Conservation (phyloP, 2,888 invertebrate species). For the Synergus gifuensis region DNA sequence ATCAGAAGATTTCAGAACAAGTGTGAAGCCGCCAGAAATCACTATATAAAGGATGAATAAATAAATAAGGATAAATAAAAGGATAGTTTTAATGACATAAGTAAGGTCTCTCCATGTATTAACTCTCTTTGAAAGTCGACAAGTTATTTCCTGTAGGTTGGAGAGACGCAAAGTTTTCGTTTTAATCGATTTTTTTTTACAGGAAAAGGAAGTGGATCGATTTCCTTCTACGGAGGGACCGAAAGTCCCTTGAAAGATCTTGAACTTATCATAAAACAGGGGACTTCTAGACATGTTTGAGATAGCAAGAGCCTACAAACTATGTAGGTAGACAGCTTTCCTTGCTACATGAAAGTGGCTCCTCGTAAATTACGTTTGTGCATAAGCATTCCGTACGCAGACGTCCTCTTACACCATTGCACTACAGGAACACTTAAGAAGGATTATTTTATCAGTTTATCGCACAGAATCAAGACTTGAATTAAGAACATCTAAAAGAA, state of each 20-base stretch:
- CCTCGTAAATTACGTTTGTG: too few species aligned
- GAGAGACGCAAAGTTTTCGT: background rate
- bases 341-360: background rate
- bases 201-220: background rate
- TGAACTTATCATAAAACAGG: constrained; percentile 13
- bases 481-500: too few species aligned
- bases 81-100: too few species aligned
- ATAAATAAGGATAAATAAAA: too few species aligned
- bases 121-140: background rate
- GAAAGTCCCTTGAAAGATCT: constrained; percentile 18
- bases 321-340: constrained; percentile 18
- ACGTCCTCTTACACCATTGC: background rate
- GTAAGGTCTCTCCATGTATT: too few species aligned
- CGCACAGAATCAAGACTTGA: too few species aligned
- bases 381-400: background rate
- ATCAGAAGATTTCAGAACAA: background rate
- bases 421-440: too few species aligned
- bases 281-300: constrained; percentile 13
- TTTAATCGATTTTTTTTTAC: background rate
- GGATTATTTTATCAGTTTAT: too few species aligned
- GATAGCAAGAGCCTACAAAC: background rate
- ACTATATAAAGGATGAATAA: too few species aligned
- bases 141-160: constrained; percentile 3
- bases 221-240: background rate
- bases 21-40: too few species aligned